Conservation (phyloP, 2,797 vertebrate genomes). For the Dermochelys coriacea region DNA sequence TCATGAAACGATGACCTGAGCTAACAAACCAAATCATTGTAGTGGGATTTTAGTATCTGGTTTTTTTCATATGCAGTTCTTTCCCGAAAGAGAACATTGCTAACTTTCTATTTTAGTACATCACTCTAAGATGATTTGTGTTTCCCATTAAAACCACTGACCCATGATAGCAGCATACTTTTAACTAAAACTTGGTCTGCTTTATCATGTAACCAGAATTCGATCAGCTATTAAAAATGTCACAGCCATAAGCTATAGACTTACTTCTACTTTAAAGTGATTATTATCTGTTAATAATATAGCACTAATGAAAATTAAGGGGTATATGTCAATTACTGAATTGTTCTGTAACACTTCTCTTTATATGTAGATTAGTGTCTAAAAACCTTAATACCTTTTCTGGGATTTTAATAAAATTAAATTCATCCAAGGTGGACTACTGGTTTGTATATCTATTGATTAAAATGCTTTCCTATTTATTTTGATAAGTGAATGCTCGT, state of each 20-base stretch:
- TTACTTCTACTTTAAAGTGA: background rate
- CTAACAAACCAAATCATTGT: background rate
- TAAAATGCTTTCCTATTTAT: background rate
- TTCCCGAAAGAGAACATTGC: too few species aligned
- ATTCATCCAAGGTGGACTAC: background rate
- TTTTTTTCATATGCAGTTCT: background rate
- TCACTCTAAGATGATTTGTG: background rate
- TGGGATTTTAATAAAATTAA: background rate
- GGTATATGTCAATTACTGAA: background rate
- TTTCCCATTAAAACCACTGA: background rate
- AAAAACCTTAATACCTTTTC: background rate
- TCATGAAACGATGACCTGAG: background rate
- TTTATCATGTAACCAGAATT: background rate
- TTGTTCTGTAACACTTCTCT: background rate
- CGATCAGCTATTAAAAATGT: background rate
- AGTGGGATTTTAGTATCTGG: background rate
- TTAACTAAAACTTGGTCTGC: background rate
- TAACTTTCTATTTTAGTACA: background rate
- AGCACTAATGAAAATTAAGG: background rate
- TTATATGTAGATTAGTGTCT: background rate
- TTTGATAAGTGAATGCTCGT: rapidly evolving
- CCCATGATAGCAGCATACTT: background rate
- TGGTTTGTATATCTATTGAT: background rate
- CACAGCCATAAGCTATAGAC: background rate
- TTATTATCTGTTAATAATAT: background rate